phyloP scores from a whole-genome alignment of 2,797 vertebrate genomes.

The Melanotaenia pygmaea region DNA sequence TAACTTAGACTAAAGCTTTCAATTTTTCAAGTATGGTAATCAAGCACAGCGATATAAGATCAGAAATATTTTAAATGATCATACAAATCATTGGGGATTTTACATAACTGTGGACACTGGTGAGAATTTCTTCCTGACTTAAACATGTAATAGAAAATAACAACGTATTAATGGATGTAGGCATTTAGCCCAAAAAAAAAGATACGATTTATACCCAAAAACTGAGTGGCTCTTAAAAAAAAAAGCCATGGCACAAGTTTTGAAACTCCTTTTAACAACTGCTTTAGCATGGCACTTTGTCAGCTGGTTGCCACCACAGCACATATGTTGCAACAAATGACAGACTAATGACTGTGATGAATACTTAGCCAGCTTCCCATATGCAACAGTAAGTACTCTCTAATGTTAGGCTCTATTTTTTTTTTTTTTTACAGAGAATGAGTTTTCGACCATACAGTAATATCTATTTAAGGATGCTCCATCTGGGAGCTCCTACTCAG shows the following conservation, averaged over 20 bases:
- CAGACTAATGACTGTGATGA: conserved; percentile 60
- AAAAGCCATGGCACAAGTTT: conserved; percentile 40
- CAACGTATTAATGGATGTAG: too few relatives aligned
- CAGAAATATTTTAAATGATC: background rate
- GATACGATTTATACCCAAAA: too few relatives aligned
- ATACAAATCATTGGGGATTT: background rate
- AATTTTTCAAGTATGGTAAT: background rate
- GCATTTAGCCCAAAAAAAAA: too few relatives aligned
- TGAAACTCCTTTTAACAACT: conserved; percentile 32
- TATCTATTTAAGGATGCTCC: conserved; percentile 22
- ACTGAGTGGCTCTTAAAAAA: background rate
- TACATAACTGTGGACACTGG: too few relatives aligned
- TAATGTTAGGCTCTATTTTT: conserved; percentile 9
- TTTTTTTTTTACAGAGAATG: conserved; percentile 19
- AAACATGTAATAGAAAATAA: too few relatives aligned
- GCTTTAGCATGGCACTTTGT: conserved; percentile 43
- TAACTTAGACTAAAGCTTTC: background rate
- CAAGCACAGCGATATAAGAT: background rate
- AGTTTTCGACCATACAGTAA: conserved; percentile 10
- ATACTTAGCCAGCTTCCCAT: conserved; percentile 52
- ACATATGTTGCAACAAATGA: conserved; percentile 29
- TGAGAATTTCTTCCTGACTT: too few relatives aligned
- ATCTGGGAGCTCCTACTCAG: conserved; percentile 8
- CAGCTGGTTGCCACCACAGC: conserved; percentile 44
- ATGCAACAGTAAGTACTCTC: conserved; percentile 32